Base-by-base conservation (phyloP, 2,888 invertebrate species). In the Tenthredo amoena region DNA sequence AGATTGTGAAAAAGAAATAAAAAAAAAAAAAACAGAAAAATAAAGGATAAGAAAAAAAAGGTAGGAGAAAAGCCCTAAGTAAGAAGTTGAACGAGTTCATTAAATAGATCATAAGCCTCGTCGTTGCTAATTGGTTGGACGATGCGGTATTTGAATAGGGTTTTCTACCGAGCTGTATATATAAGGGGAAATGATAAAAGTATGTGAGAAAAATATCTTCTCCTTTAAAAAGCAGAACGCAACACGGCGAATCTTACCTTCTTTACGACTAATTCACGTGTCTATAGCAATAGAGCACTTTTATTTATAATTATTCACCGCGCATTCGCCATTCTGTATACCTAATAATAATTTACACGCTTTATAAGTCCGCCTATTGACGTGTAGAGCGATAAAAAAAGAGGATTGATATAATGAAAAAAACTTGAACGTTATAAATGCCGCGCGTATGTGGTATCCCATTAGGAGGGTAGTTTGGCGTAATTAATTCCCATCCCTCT, bases 401-500 rank as follows among this genome's bases (percentile, higher is more conserved):
- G n/a, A 1, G 1, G n/a, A 55, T 55, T n/a, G 7, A 6, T 1
- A 55, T 55, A n/a, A 55, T 55, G n/a, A 7, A n/a, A 26, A 62
- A 26, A 26, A 26, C 31, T 18, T 68, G 34, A 15, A 68, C 4
- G 34, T 68, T 68, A 68, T 18, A 34, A 68, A 34, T 68, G 26
- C 47, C 47, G 47, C 47, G 47, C 26, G 62, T 47, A 31, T 21
- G 76, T 76, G 47, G 21, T 15, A 18, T 76, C 47, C 26, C 26
- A 77, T 77, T 68, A 34, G 68, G 31, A 12, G 31, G 9, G 12
- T n/a, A 12, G 10, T 3, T 74, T 77, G 77, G 50, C 77, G 77
- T 77, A 77, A 77, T 77, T 77, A 77, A 77, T 77, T 55, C 34
- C 31, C 77, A 77, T 50, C 50, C n/a, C 77, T 55, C 55, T 77